Conservation (phyloP, 2,113 vertebrate genomes). For the Petromus typicus region DNA sequence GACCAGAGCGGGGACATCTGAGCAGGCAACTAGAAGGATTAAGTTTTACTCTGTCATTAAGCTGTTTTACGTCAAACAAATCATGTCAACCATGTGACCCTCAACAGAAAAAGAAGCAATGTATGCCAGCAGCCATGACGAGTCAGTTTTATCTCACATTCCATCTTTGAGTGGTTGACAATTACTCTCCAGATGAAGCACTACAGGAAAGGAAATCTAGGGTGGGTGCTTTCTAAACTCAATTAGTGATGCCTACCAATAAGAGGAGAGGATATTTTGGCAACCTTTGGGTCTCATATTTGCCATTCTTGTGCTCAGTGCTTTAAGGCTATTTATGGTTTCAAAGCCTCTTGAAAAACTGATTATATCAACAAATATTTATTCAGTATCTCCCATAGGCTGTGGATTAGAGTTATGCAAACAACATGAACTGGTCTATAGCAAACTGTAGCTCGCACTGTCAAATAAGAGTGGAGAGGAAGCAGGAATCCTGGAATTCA, state of each 20-base stretch:
- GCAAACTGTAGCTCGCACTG: not conserved
- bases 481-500: not conserved
- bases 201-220: not conserved
- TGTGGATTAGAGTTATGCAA: not conserved
- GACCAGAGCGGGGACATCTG: not conserved
- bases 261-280: not conserved
- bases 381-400: not conserved
- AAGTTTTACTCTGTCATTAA: not conserved
- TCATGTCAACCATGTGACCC: not conserved
- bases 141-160: slow-evolving; percentile 31
- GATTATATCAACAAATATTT: slow-evolving; percentile 19
- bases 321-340: not conserved
- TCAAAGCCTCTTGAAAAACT: not conserved
- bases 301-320: not conserved
- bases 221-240: slow-evolving; percentile 26
- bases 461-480: not conserved
- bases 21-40: not conserved
- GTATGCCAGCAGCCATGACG: not conserved
- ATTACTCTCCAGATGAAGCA: not conserved
- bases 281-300: not conserved
- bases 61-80: not conserved
- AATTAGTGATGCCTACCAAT: slow-evolving; percentile 24
- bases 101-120: slow-evolving; percentile 24
- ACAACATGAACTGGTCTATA: not conserved
- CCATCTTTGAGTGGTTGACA: slow-evolving; percentile 30